phyloP scores from a whole-genome alignment of 2,797 vertebrate species.

The Brachyalestes nurse region DNA sequence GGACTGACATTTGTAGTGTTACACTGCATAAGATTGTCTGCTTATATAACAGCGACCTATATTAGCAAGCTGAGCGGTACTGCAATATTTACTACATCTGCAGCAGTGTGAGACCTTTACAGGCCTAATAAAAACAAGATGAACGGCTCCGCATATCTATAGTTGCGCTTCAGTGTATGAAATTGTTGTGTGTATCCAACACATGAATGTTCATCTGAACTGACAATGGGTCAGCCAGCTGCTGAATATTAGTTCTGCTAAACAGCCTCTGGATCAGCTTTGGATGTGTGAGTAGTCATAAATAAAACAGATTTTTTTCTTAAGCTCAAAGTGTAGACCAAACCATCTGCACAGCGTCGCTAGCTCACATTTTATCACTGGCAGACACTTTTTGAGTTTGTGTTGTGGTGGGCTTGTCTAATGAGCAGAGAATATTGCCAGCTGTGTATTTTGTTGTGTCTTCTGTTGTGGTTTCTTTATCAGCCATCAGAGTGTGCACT shows the following conservation, averaged over 20 bases:
- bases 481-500: slow-evolving; percentile 7
- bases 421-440: slow-evolving; percentile 21
- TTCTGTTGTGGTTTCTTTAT: slow-evolving; percentile 39
- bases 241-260: background rate
- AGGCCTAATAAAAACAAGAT: background rate
- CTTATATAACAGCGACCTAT: background rate
- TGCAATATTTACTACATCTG: background rate
- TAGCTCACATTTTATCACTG: slow-evolving; percentile 17
- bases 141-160: background rate
- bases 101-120: background rate
- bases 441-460: slow-evolving; percentile 14
- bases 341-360: slow-evolving; percentile 4
- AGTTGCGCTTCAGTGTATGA: background rate
- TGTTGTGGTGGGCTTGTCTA: background rate
- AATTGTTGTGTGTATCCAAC: background rate
- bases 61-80: background rate
- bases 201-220: background rate
- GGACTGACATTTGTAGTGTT: background rate
- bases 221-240: background rate
- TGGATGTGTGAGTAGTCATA: background rate
- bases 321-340: background rate
- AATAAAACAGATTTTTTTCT: slow-evolving; percentile 1
- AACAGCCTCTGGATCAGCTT: background rate
- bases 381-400: slow-evolving; percentile 33
- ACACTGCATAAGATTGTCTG: background rate